Percentiles rank a stretch among this genome's conserved stretches.
phyloP scores from a whole-genome alignment of 2,888 invertebrate species.

The Tenthredo notha region DNA sequence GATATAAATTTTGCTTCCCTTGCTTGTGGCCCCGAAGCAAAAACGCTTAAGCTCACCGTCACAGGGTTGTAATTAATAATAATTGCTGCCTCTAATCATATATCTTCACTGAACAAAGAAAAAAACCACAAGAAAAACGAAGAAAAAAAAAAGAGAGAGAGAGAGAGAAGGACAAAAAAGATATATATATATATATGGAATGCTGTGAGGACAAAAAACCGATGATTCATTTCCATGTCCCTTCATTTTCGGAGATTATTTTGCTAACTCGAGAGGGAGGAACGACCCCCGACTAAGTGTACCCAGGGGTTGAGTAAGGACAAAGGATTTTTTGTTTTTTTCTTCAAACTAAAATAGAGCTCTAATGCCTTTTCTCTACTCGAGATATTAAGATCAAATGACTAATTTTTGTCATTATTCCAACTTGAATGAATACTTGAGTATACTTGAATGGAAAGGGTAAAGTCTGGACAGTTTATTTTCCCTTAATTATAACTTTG shows the following conservation, averaged over 20 bases:
- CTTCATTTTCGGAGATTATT: slow-evolving; percentile 43
- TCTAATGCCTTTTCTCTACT: background rate
- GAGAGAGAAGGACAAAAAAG: background rate
- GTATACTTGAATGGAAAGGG: background rate
- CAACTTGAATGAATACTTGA: background rate
- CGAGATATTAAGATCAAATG: background rate
- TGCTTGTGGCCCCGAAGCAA: slow-evolving; percentile 6
- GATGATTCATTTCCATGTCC: slow-evolving; percentile 46
- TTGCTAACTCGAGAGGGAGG: slow-evolving; percentile 28
- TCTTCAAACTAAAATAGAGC: slow-evolving; percentile 13
- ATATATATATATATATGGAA: background rate
- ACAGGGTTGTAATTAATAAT: slow-evolving; percentile 46
- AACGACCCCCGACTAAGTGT: background rate
- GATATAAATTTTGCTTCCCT: slow-evolving; percentile 44
- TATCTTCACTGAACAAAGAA: slow-evolving; percentile 27
- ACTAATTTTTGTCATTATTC: background rate
- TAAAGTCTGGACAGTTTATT: background rate
- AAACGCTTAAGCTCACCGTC: slow-evolving; percentile 18
- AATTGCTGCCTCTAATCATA: slow-evolving; percentile 41
- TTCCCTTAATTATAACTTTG: slow-evolving; percentile 1
- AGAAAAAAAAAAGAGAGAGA: background rate
- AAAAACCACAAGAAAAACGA: background rate
- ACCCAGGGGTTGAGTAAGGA: slow-evolving; percentile 8
- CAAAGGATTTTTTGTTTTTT: background rate
- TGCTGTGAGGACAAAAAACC: slow-evolving; percentile 13